Conservation (phyloP, 2,113 vertebrate genomes). For the Coptodon bakossiorum region DNA sequence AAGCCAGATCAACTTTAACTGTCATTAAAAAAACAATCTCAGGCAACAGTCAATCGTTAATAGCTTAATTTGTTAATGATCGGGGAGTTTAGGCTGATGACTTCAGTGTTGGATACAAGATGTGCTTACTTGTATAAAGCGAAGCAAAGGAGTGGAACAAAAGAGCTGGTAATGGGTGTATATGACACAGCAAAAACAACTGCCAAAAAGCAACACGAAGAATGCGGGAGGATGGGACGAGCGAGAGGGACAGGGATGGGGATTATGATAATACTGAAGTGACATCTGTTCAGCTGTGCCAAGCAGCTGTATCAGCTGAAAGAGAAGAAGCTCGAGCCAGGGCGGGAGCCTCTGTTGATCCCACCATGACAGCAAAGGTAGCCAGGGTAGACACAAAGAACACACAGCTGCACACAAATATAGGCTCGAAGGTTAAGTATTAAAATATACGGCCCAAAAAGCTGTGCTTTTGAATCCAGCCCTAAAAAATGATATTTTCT, state of each 20-base stretch:
- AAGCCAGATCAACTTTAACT: conserved; percentile 32
- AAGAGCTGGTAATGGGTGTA: background rate
- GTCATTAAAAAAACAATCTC: conserved; percentile 26
- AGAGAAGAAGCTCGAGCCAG: conserved; percentile 32
- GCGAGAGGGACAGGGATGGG: background rate
- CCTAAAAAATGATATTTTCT: fast-evolving
- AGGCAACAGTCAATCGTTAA: background rate
- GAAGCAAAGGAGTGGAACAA: background rate
- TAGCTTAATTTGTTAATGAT: conserved; percentile 1
- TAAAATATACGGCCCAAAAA: background rate
- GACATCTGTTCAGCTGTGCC: conserved; percentile 64
- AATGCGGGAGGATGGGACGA: background rate
- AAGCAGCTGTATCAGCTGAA: conserved; percentile 70
- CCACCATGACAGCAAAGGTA: conserved; percentile 24
- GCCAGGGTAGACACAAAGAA: conserved; percentile 6
- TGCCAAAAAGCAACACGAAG: background rate
- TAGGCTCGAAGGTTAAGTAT: background rate
- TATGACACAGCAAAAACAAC: background rate
- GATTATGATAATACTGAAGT: conserved; percentile 60
- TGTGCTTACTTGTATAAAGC: background rate
- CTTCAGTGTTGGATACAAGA: background rate
- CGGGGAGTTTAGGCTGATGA: background rate
- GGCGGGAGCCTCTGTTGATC: conserved; percentile 29
- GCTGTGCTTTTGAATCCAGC: background rate
- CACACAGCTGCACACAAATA: background rate